Evolutionary conservation across 2,888 invertebrate species (phyloP).

Genomic region (Athalia cordata): DNA sequence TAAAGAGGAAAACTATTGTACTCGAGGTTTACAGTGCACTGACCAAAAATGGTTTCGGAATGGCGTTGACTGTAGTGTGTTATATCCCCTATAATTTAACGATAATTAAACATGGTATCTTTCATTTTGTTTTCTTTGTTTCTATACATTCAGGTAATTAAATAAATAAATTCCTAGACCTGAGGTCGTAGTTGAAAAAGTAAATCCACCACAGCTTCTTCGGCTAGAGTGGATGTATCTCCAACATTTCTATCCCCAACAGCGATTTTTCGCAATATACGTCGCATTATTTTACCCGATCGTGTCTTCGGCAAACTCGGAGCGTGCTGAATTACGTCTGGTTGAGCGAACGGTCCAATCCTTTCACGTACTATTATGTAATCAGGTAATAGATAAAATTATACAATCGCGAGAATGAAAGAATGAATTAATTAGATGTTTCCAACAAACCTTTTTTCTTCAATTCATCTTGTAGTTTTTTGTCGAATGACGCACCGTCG

Average conservation of each 20-base stretch:
- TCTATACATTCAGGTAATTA: no score
- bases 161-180: conserved; percentile 51
- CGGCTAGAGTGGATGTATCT: conserved; percentile 95
- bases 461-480: conserved; percentile 82
- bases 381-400: background rate
- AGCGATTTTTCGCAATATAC: conserved; percentile 95
- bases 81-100: no score
- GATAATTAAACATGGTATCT: no score
- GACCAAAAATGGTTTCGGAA: conserved; percentile 28
- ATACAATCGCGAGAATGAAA: background rate
- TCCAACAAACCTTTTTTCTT: conserved; percentile 77
- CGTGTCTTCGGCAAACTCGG: conserved; percentile 96
- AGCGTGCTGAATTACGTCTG: conserved; percentile 95
- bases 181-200: conserved; percentile 84
- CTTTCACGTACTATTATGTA: conserved; percentile 84
- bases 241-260: conserved; percentile 92
- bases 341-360: conserved; percentile 97
- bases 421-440: background rate
- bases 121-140: no score
- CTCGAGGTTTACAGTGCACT: background rate
- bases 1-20: background rate
- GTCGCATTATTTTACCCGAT: conserved; percentile 98
- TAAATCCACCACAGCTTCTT: conserved; percentile 89
- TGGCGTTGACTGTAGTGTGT: conserved; percentile 1
- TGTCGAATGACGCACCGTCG: conserved; percentile 82